These are phyloP conservation scores for Philereme transversata DNA, from an alignment of 2,888 invertebrate genomes.

Conservation along the genomic window DNA sequence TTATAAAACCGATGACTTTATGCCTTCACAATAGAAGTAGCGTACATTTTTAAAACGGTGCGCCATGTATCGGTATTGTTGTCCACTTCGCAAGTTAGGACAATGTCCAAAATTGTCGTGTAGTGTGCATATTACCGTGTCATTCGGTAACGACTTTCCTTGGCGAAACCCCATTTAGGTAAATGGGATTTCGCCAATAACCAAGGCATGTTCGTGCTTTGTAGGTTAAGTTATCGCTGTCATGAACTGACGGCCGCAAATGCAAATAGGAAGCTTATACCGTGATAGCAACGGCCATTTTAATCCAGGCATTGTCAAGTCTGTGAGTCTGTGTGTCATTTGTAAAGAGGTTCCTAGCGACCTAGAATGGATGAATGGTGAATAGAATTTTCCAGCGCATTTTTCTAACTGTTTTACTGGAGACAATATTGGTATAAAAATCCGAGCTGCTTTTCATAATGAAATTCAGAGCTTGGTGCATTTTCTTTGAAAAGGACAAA, in stretches of 20 bases:
- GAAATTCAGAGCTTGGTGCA: constrained; percentile 22
- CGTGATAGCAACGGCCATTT: constrained; percentile 23
- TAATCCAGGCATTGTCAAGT: constrained; percentile 31
- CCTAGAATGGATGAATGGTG: constrained; percentile 25
- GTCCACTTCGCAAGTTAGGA: constrained; percentile 4
- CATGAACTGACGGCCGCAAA: constrained; percentile 18
- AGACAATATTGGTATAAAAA: constrained; percentile 31
- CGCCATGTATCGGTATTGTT: constrained; percentile 22
- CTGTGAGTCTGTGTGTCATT: constrained; percentile 29
- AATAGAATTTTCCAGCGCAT: constrained; percentile 26
- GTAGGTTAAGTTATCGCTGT: constrained; percentile 19
- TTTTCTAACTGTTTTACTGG: constrained; percentile 24
- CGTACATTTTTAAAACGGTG: constrained; percentile 34
- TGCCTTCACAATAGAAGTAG: constrained; percentile 37
- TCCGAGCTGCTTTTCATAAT: constrained; percentile 30
- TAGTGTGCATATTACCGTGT: constrained; percentile 9
- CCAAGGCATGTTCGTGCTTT: constrained; percentile 19
- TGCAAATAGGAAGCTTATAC: constrained; percentile 24
- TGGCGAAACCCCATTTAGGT: constrained; percentile 8
- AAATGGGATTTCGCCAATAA: constrained; percentile 16
- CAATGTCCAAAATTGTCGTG: constrained; percentile 7
- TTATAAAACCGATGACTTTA: constrained; percentile 44
- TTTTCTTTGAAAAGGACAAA: constrained; percentile 18
- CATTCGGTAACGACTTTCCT: constrained; percentile 15
- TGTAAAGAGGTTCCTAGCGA: constrained; percentile 19